Evolutionary conservation across 2,888 invertebrate species (phyloP).

Genomic region (Graphium colonna): DNA sequence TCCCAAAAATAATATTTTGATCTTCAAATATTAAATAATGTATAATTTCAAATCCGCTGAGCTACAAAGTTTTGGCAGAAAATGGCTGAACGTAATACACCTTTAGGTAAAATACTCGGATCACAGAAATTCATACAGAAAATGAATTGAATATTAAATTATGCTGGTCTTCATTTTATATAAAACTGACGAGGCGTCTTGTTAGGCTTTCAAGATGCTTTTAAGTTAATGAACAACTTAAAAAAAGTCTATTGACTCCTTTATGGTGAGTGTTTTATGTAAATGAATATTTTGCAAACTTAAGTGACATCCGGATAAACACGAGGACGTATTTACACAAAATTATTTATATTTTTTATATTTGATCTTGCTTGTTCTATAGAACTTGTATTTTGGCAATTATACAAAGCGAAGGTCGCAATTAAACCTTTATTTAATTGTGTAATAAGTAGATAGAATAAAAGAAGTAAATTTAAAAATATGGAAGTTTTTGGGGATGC

Average conservation of each 20-base stretch:
- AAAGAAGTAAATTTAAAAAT: too few relatives aligned
- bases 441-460: too few relatives aligned
- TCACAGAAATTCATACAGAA: constrained; percentile 70
- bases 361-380: too few relatives aligned
- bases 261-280: constrained; percentile 44
- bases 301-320: constrained; percentile 18
- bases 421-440: too few relatives aligned
- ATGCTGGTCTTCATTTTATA: constrained; percentile 70
- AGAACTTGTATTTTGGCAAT: too few relatives aligned
- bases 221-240: constrained; percentile 77
- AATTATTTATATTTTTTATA: not conserved
- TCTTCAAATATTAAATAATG: not conserved
- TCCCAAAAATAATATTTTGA: not conserved
- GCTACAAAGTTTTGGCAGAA: constrained; percentile 9
- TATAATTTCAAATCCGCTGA: not conserved
- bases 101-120: constrained; percentile 53
- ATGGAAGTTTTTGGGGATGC: too few relatives aligned
- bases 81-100: constrained; percentile 20
- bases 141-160: constrained; percentile 78
- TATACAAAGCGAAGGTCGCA: too few relatives aligned
- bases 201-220: constrained; percentile 76
- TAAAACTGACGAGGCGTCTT: constrained; percentile 75
- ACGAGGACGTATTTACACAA: not conserved
- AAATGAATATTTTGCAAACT: constrained; percentile 41
- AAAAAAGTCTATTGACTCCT: constrained; percentile 70